phyloP scores from a whole-genome alignment of 2,113 vertebrate species.

The Amazona vittata region DNA sequence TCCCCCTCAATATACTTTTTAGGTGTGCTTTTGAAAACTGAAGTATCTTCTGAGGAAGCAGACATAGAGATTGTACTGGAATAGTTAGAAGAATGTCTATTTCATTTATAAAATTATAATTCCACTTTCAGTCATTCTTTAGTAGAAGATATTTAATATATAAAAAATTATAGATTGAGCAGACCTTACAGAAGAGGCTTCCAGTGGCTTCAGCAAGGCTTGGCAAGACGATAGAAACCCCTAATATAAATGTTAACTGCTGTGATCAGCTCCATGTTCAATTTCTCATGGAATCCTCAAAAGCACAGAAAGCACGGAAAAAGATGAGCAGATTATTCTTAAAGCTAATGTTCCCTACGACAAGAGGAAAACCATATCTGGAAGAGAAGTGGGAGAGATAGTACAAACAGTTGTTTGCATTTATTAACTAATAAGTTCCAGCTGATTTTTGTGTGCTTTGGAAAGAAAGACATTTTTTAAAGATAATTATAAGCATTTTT shows the following conservation, averaged over 20 bases:
- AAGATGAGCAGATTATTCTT: background rate
- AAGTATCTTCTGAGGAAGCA: background rate
- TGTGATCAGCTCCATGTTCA: background rate
- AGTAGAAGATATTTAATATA: background rate
- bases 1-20: background rate
- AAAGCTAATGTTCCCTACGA: background rate
- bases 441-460: background rate
- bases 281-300: background rate
- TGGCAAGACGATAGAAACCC: background rate
- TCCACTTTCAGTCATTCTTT: background rate
- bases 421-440: background rate
- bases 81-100: background rate
- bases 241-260: background rate
- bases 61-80: background rate
- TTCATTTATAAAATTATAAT: background rate
- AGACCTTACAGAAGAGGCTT: background rate
- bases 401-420: background rate
- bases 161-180: background rate
- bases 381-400: background rate
- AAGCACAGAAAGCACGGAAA: background rate
- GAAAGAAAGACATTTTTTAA: background rate
- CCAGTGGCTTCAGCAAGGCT: background rate
- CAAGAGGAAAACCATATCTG: background rate
- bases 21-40: background rate
- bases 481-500: background rate